Evolutionary conservation across 2,797 vertebrate species (phyloP).

Genomic region (Sebastes elongatus): DNA sequence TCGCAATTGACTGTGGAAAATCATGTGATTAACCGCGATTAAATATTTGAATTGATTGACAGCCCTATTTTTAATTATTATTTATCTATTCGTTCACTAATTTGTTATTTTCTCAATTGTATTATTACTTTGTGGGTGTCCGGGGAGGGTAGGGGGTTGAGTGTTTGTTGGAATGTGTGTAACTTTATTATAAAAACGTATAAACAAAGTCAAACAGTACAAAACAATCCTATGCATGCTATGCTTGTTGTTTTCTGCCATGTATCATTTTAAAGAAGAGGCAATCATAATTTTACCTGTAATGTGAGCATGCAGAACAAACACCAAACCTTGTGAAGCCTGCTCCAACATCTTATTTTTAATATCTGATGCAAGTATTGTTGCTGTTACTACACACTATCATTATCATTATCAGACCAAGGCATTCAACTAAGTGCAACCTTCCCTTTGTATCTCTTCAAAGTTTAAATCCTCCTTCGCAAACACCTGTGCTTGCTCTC

Average conservation of each 20-base stretch:
- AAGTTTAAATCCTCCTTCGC: background rate
- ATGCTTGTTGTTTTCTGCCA: background rate
- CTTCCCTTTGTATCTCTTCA: background rate
- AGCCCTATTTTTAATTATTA: too few relatives aligned
- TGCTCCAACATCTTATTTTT: background rate
- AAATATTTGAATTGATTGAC: too few relatives aligned
- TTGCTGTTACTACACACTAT: background rate
- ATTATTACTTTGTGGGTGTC: too few relatives aligned
- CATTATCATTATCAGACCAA: background rate
- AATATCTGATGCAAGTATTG: background rate
- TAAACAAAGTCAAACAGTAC: background rate
- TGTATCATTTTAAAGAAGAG: background rate
- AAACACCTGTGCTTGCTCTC: constrained; percentile 4
- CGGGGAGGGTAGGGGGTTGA: too few relatives aligned
- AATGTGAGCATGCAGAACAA: background rate
- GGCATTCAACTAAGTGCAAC: background rate
- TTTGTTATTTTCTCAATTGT: too few relatives aligned
- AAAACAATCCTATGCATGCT: background rate
- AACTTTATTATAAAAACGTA: too few relatives aligned
- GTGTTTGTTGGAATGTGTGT: too few relatives aligned
- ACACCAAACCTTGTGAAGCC: background rate
- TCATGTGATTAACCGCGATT: too few relatives aligned
- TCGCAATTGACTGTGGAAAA: too few relatives aligned
- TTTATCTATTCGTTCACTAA: too few relatives aligned
- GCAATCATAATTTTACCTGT: background rate